Conservation (phyloP, 2,113 vertebrate genomes). For the Pontoporia blainvillei region DNA sequence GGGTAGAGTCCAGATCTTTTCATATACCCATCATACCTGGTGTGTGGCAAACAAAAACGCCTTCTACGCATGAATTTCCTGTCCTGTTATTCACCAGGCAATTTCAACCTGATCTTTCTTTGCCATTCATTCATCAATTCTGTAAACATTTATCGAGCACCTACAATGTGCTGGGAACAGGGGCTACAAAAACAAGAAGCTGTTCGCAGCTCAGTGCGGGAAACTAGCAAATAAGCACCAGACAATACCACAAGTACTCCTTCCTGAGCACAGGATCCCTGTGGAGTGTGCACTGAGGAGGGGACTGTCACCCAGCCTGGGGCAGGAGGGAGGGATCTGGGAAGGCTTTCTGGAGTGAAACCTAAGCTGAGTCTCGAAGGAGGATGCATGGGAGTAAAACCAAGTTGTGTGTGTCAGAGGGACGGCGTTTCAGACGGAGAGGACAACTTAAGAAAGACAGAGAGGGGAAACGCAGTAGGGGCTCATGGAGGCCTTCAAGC, state of each 20-base stretch:
- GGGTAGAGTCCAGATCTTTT: background rate
- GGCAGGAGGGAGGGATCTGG: background rate
- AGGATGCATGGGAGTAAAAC: background rate
- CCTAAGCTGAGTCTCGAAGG: background rate
- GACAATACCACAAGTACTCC: too few species aligned
- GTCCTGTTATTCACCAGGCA: background rate
- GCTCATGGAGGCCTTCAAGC: background rate
- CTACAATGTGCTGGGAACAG: background rate
- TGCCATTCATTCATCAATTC: background rate
- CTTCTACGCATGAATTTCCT: background rate
- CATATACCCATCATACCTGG: background rate
- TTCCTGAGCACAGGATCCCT: accelerated
- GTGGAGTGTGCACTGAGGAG: background rate
- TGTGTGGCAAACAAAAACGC: background rate
- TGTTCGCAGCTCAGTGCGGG: background rate
- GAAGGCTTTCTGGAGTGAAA: background rate
- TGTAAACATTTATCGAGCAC: background rate
- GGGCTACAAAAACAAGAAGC: background rate
- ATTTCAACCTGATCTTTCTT: background rate
- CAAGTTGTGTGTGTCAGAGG: background rate
- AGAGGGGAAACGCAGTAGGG: accelerated
- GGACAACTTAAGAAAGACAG: background rate
- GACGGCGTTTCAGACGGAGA: background rate
- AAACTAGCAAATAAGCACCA: background rate
- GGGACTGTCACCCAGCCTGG: background rate